These are phyloP conservation scores for Chloroceryle amazona DNA, from an alignment of 2,797 vertebrate species.

Conservation along the genomic window DNA sequence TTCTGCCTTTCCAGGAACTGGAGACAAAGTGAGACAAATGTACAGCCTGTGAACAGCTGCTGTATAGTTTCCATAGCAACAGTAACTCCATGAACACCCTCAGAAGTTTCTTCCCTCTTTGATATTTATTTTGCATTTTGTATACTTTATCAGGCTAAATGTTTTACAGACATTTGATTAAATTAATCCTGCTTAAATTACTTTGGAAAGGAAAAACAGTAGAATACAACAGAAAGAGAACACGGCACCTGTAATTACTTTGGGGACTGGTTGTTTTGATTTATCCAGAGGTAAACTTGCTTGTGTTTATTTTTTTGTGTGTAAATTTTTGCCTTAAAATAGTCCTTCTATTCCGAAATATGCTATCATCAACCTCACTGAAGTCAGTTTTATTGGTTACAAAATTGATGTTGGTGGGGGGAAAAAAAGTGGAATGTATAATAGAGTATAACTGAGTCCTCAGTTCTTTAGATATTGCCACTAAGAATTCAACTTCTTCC, in stretches of 20 bases:
- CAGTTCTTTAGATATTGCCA: neutral
- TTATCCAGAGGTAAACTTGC: neutral
- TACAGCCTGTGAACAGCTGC: neutral
- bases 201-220: neutral
- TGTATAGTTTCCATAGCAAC: neutral
- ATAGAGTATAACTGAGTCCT: neutral
- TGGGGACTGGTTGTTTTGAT: neutral
- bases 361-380: neutral
- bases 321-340: neutral
- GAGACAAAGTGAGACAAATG: neutral
- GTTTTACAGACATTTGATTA: neutral
- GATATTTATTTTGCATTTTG: neutral
- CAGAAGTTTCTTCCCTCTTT: neutral
- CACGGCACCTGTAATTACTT: neutral
- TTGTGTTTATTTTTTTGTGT: neutral
- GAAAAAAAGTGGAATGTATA: rapidly evolving
- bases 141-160: neutral
- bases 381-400: neutral
- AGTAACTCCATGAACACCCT: neutral
- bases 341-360: neutral
- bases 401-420: neutral
- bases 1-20: neutral
- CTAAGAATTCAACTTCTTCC: neutral
- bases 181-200: neutral
- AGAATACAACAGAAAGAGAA: neutral